Evolutionary conservation across 1,140 invertebrate genomes (phyloP), one percentile per base, ranked within the genome.

Genomic region (Pseudomyrmex sp.): DNA sequence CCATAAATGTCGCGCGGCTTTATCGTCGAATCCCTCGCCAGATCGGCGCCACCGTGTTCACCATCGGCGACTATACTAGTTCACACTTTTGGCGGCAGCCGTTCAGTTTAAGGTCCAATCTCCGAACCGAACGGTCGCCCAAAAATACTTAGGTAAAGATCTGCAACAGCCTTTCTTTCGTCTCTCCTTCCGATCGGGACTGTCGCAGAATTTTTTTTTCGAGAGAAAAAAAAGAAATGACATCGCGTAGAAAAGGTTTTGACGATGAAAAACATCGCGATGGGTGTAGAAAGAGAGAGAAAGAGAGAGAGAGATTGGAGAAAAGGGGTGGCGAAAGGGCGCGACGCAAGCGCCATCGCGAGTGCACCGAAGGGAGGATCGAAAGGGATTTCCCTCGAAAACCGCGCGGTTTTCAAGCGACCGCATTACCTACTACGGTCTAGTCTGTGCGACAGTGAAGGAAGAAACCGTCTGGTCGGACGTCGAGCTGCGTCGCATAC

Each of bases 81-180:
- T 90, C 87, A 91, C 89, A 92, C 85, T 94, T 93, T 94, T 93
- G 92, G 89, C 91, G 92, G 90, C 90, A 88, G 82, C 84, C 82
- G 90, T 88, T 91, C 94, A 94, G 94, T 94, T 92, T 93, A 92
- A 94, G 93, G 92, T 94, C 92, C 93, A 94, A 94, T 90, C 91
- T 86, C 91, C 94, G 93, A 94, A 93, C 93, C 94, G 93, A 94
- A 94, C 94, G 93, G 94, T 94, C 93, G 92, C 91, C 92, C 94
- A 93, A 94, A 35, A 94, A 89, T 82, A 90, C 89, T 91, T 93
- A 94, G 94, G 94, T 94, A 94, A 94, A 69, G 73, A 50, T 35
- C 44, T 72, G 58, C 54, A 72, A 70, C 54, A 48, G 63, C 52
- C 56, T 82, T n/a, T 65, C n/a, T 80, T 56, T 23, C 23, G 35